These are phyloP conservation scores for Carassius carassius DNA, from an alignment of 2,113 vertebrate genomes.

Conservation along the genomic window DNA sequence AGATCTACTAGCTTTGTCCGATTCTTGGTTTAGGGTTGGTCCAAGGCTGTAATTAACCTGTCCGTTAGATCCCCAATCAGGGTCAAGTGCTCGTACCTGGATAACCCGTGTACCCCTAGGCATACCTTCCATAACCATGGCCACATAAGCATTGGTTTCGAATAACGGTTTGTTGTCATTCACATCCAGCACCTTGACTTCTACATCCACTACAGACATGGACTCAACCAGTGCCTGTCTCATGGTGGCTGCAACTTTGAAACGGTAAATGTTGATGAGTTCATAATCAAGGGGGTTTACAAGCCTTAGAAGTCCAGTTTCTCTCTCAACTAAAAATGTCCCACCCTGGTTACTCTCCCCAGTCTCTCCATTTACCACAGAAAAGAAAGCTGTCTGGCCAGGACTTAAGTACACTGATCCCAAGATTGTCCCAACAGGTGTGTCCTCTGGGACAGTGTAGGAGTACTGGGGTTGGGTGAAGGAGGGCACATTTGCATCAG, in stretches of 20 bases:
- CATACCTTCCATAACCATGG: constrained; percentile 95
- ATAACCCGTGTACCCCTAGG: constrained; percentile 87
- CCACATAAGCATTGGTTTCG: constrained; percentile 85
- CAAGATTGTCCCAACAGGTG: constrained; percentile 83
- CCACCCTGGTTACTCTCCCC: constrained; percentile 85
- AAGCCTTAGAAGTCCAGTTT: constrained; percentile 86
- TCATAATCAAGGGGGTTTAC: constrained; percentile 90
- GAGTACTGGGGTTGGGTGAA: constrained; percentile 96
- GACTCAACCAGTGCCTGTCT: constrained; percentile 84
- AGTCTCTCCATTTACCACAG: constrained; percentile 82
- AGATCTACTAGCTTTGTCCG: constrained; percentile 59
- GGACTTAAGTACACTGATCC: constrained; percentile 85
- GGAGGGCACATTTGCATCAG: constrained; percentile 84
- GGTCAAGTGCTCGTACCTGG: constrained; percentile 87
- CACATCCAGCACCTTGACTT: constrained; percentile 90
- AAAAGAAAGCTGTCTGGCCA: constrained; percentile 79
- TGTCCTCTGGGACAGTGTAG: constrained; percentile 88
- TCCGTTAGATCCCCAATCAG: constrained; percentile 91
- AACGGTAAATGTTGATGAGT: constrained; percentile 80
- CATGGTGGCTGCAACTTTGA: constrained; percentile 88
- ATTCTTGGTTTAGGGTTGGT: constrained; percentile 70
- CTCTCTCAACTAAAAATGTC: constrained; percentile 87
- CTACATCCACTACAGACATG: constrained; percentile 87
- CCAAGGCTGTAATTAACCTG: constrained; percentile 89
- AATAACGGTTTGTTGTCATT: constrained; percentile 96